A percentile compares a stretch with the other conserved stretches of the same genome.
These are phyloP conservation scores for Sphaerophoria rueppellii DNA, from an alignment of 2,888 invertebrate species.

Conservation along the genomic window DNA sequence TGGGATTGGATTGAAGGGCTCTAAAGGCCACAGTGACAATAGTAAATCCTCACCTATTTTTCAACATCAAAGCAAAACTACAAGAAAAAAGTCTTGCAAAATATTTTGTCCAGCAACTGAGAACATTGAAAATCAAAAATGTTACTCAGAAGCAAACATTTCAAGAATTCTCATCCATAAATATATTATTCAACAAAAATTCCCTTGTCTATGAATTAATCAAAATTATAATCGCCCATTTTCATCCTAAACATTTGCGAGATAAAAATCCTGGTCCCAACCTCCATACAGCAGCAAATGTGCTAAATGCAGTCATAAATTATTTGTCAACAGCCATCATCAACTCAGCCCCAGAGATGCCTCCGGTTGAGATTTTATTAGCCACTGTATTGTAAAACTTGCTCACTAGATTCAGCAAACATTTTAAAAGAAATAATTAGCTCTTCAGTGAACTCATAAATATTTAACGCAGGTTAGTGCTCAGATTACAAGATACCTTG, in stretches of 20 bases:
- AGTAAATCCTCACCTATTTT: too few species aligned
- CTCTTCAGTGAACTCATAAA: constrained; percentile 71
- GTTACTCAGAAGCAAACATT: neutral
- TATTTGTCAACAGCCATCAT: constrained; percentile 59
- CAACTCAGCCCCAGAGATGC: constrained; percentile 18
- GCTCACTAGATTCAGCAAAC: constrained; percentile 2
- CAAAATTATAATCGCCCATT: neutral
- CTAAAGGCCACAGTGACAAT: too few species aligned
- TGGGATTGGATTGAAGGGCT: too few species aligned
- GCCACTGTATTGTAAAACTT: neutral
- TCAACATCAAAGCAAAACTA: too few species aligned
- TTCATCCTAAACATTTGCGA: neutral
- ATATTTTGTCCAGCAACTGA: too few species aligned
- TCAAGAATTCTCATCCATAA: constrained; percentile 14
- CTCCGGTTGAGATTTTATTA: constrained; percentile 17
- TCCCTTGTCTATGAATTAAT: constrained; percentile 10
- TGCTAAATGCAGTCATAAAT: constrained; percentile 49
- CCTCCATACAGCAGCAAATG: neutral
- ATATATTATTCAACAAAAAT: constrained; percentile 6
- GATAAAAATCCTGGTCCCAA: neutral
- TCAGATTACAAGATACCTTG: constrained; percentile 65
- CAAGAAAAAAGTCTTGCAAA: too few species aligned
- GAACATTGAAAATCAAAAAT: neutral
- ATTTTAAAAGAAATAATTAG: constrained; percentile 64
- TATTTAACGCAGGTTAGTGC: constrained; percentile 70